phyloP scores from a whole-genome alignment of 2,113 vertebrate genomes.

The Phyllopteryx taeniolatus region DNA sequence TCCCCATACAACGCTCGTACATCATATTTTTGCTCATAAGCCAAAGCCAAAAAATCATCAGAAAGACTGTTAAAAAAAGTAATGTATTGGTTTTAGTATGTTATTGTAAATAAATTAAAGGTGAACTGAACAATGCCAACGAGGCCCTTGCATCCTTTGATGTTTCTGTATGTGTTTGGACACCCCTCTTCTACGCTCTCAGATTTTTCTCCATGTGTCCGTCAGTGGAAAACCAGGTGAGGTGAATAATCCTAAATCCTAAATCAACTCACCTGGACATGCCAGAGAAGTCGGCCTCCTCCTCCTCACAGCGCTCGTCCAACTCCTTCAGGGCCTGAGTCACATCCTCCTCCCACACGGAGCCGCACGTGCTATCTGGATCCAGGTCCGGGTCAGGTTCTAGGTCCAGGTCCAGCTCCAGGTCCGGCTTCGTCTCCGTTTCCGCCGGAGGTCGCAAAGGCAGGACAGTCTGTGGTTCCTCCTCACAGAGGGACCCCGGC shows the following conservation, averaged over 20 bases:
- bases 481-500: constrained; percentile 84
- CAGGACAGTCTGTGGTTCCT: constrained; percentile 72
- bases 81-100: no score
- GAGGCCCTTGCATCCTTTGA: no score
- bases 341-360: constrained; percentile 91
- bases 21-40: no score
- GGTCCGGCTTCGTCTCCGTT: constrained; percentile 12
- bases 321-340: constrained; percentile 93
- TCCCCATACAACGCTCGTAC: no score
- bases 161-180: no score
- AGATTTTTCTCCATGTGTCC: no score
- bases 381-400: constrained; percentile 43
- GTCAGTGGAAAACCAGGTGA: background rate
- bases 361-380: constrained; percentile 83
- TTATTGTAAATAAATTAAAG: no score
- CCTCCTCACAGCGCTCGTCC: constrained; percentile 94
- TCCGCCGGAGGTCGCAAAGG: constrained; percentile 70
- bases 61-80: no score
- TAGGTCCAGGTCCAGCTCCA: constrained; percentile 1
- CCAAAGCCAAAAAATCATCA: no score
- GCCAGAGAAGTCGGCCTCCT: constrained; percentile 89
- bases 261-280: constrained; percentile 81
- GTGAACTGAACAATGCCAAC: no score
- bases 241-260: background rate
- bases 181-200: no score